phyloP scores from a whole-genome alignment of 2,797 vertebrate species.

The Circus cinereus region DNA sequence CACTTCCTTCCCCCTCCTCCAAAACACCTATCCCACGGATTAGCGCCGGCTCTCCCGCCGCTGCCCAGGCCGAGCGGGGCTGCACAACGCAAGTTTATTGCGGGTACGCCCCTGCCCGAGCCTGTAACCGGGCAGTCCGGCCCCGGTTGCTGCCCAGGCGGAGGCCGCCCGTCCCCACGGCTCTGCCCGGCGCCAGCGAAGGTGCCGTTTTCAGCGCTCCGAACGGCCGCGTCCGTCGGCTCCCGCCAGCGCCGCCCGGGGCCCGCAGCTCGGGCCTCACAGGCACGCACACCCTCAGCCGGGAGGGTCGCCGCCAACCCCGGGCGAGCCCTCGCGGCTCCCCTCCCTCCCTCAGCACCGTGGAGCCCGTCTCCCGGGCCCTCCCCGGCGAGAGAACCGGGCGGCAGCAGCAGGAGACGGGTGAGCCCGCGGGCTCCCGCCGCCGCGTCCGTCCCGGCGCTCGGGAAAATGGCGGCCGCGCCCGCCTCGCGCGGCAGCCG shows the following conservation, averaged over 20 bases:
- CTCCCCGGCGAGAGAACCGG: too few species aligned
- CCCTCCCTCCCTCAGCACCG: too few species aligned
- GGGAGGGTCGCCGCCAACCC: not conserved
- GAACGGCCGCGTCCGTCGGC: fast-evolving
- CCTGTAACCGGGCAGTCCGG: fast-evolving
- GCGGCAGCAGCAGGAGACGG: too few species aligned
- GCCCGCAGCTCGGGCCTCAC: fast-evolving
- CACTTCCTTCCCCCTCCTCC: fast-evolving
- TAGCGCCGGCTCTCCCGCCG: fast-evolving
- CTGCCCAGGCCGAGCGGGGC: fast-evolving
- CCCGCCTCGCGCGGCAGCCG: too few species aligned
- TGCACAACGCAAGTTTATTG: fast-evolving
- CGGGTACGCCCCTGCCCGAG: fast-evolving
- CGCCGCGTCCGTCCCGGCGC: too few species aligned
- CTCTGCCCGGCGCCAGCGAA: fast-evolving
- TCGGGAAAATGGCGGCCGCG: too few species aligned
- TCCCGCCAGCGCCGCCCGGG: not conserved
- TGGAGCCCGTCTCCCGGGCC: too few species aligned
- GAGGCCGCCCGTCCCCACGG: fast-evolving
- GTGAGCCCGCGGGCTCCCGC: too few species aligned
- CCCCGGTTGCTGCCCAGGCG: fast-evolving
- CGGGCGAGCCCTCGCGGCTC: too few species aligned
- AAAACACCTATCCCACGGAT: fast-evolving
- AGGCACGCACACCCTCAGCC: fast-evolving
- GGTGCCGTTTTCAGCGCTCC: fast-evolving